These are phyloP conservation scores for Urechis unicinctus DNA, from an alignment of 2,888 invertebrate genomes.

Conservation along the genomic window DNA sequence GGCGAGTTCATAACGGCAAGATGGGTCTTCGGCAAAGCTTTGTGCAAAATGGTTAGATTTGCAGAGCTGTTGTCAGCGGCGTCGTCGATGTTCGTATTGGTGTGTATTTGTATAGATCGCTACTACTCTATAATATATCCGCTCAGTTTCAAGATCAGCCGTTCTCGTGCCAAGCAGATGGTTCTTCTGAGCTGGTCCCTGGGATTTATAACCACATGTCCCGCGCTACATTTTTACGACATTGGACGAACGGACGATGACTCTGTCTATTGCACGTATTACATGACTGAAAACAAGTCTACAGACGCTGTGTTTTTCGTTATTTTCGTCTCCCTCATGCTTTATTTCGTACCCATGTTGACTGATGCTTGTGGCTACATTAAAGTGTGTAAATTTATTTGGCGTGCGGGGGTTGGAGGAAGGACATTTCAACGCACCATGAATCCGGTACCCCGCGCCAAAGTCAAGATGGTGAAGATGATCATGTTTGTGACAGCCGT, in stretches of 20 bases:
- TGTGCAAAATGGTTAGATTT: conserved; percentile 37
- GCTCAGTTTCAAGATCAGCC: conserved; percentile 44
- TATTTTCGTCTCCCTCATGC: conserved; percentile 20
- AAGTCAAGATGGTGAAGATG: conserved; percentile 45
- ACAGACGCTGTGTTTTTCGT: conserved; percentile 27
- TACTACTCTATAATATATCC: conserved; percentile 48
- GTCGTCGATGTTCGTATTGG: conserved; percentile 29
- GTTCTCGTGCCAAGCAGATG: conserved; percentile 39
- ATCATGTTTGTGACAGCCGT: conserved; percentile 30
- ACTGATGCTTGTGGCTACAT: conserved; percentile 26
- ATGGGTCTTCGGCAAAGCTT: conserved; percentile 30
- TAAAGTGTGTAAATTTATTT: conserved; percentile 31
- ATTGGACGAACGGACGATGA: conserved; percentile 5
- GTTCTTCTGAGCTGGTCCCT: conserved; percentile 29
- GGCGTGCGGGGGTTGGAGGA: conserved; percentile 26
- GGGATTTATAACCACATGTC: conserved; percentile 24
- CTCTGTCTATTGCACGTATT: conserved; percentile 1
- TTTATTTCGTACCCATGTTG: conserved; percentile 28
- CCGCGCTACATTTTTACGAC: conserved; percentile 34
- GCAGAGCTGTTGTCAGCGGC: conserved; percentile 26
- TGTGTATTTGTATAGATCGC: conserved; percentile 39
- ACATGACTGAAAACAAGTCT: background rate
- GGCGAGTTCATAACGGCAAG: conserved; percentile 20
- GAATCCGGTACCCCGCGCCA: conserved; percentile 40
- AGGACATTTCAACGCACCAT: conserved; percentile 30